A percentile compares a stretch with the other conserved stretches of the same genome.
These are phyloP conservation scores for Nasonia giraulti DNA, from an alignment of 1,140 invertebrate species.

Conservation along the genomic window DNA sequence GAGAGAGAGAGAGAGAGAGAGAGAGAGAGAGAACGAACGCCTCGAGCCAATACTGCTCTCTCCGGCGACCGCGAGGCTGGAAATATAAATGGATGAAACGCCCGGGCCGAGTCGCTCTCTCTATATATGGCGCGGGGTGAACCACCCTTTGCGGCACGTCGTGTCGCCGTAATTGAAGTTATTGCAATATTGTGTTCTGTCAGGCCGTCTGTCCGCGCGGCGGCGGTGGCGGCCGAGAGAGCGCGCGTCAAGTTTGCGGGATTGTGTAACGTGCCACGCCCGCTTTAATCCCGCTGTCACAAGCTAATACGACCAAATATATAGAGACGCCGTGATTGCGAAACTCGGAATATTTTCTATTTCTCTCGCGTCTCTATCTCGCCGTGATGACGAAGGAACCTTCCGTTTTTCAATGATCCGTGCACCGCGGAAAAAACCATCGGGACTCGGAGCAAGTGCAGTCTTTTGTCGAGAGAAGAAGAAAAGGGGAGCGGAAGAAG, in stretches of 20 bases:
- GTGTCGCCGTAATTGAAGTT: conserved; percentile 74
- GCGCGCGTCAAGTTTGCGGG: conserved; percentile 62
- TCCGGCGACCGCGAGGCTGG: background rate
- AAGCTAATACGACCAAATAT: conserved; percentile 63
- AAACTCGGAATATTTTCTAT: background rate
- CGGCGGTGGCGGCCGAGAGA: conserved; percentile 9
- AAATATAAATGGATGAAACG: conserved; percentile 68
- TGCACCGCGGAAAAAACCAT: background rate
- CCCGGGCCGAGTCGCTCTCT: conserved; percentile 34
- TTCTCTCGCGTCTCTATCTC: background rate
- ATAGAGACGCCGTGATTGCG: conserved; percentile 44
- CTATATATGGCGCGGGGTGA: conserved; percentile 35
- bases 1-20: conserved; percentile 52
- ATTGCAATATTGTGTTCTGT: conserved; percentile 75
- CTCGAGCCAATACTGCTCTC: conserved; percentile 66
- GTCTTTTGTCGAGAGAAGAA: background rate
- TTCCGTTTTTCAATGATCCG: background rate
- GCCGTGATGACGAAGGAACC: no score
- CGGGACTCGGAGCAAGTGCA: background rate
- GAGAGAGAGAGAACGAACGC: conserved; percentile 55
- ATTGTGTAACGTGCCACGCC: conserved; percentile 64
- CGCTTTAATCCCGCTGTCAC: conserved; percentile 65
- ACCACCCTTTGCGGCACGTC: conserved; percentile 63
- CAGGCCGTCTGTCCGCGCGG: conserved; percentile 62
- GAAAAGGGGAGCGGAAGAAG: conserved; percentile 28